These are phyloP conservation scores for Ictalurus furcatus DNA, from an alignment of 2,113 vertebrate species.

Conservation along the genomic window DNA sequence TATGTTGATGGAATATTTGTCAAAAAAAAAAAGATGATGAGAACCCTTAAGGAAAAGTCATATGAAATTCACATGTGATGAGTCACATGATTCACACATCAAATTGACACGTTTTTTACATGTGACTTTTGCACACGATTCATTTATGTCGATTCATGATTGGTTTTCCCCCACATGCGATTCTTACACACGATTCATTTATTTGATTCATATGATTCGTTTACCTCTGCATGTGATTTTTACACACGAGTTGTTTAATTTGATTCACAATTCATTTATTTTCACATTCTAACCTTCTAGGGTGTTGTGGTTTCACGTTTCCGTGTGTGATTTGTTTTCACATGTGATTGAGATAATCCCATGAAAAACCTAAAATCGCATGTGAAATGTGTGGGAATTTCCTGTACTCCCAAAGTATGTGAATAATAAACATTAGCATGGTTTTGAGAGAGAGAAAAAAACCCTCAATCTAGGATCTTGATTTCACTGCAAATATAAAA, in stretches of 20 bases:
- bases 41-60: background rate
- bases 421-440: conserved; percentile 11
- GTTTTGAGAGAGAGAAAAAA: background rate
- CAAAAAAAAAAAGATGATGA: background rate
- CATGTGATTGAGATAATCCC: background rate
- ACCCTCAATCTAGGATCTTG: background rate
- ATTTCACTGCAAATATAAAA: conserved; percentile 17
- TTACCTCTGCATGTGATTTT: background rate
- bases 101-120: background rate
- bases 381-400: background rate
- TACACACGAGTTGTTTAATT: background rate
- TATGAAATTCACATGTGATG: background rate
- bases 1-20: background rate
- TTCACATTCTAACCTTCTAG: background rate
- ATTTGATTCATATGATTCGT: background rate
- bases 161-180: background rate
- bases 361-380: background rate
- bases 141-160: background rate
- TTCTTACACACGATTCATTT: background rate
- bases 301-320: background rate
- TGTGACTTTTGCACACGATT: background rate
- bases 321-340: background rate
- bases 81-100: background rate
- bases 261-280: background rate
- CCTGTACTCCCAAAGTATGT: background rate